Percentiles rank a stretch among this genome's conserved stretches.
Evolutionary conservation across 1,140 invertebrate genomes (phyloP).

Genomic region (Achatina immaculata): DNA sequence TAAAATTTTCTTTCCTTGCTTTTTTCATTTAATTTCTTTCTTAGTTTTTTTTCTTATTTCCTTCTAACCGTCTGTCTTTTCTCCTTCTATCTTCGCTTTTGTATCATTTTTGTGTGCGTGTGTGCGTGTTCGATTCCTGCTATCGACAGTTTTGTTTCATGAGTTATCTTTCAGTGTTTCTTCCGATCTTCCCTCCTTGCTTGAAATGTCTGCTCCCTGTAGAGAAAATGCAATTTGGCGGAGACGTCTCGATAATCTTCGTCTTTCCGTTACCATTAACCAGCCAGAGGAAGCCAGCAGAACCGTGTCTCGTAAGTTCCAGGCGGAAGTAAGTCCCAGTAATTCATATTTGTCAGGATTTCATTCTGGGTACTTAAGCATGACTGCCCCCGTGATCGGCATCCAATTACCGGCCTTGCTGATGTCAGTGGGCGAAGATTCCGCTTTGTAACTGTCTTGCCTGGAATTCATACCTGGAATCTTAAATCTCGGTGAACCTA

Average conservation of each 20-base stretch:
- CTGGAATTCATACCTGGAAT: no score
- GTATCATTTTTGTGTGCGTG: no score
- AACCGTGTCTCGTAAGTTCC: background rate
- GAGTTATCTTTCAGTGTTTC: no score
- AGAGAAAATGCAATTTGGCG: background rate
- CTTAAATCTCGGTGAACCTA: no score
- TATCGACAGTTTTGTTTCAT: no score
- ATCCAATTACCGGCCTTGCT: background rate
- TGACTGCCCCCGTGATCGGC: background rate
- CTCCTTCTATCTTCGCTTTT: no score
- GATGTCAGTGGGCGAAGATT: background rate
- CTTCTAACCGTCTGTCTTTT: no score
- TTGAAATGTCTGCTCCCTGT: background rate
- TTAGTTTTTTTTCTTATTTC: no score
- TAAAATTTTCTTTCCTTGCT: no score
- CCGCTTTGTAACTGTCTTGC: background rate
- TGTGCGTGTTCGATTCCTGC: no score
- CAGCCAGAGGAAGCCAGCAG: background rate
- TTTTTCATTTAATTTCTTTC: no score
- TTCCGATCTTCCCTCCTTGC: no score
- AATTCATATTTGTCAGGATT: slow-evolving; percentile 7
- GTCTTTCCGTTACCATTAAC: background rate
- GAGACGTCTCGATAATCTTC: background rate
- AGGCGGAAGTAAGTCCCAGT: slow-evolving; percentile 6
- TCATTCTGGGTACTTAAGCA: slow-evolving; percentile 1